Evolutionary conservation across 2,113 vertebrate genomes (phyloP).

Genomic region (Ahaetulla prasina): DNA sequence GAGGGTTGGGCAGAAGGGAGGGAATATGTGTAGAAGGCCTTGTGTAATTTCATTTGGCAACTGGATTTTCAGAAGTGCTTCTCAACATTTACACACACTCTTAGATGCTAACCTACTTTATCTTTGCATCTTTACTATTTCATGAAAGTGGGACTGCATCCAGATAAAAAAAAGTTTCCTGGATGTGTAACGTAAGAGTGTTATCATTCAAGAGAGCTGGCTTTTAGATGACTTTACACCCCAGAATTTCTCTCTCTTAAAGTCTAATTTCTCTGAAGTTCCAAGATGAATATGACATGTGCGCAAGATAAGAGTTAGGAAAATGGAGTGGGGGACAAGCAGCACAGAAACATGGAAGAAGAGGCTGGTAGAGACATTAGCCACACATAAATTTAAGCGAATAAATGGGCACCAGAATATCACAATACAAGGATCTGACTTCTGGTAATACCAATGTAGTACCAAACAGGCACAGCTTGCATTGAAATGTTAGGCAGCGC

Average conservation of each 20-base stretch:
- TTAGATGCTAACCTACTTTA: background rate
- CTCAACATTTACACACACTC: background rate
- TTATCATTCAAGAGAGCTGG: background rate
- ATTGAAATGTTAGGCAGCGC: background rate
- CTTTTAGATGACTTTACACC: background rate
- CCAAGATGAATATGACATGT: background rate
- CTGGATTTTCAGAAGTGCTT: slow-evolving; percentile 4
- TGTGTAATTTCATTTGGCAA: background rate
- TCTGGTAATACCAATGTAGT: background rate
- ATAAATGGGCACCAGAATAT: background rate
- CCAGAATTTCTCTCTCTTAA: background rate
- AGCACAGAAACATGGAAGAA: background rate
- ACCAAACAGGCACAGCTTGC: background rate
- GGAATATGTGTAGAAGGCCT: background rate
- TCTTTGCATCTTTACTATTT: background rate
- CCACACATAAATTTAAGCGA: background rate
- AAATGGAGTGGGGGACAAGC: background rate
- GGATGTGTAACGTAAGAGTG: background rate
- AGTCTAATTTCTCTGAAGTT: background rate
- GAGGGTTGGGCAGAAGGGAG: background rate
- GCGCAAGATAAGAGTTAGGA: background rate
- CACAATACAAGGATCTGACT: background rate
- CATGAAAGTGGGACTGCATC: background rate
- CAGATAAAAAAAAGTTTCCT: background rate
- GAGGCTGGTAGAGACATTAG: background rate